Evolutionary conservation across 2,797 vertebrate species (phyloP), one percentile per base, ranked within the genome.

Genomic region (Anguilla pacifica): DNA sequence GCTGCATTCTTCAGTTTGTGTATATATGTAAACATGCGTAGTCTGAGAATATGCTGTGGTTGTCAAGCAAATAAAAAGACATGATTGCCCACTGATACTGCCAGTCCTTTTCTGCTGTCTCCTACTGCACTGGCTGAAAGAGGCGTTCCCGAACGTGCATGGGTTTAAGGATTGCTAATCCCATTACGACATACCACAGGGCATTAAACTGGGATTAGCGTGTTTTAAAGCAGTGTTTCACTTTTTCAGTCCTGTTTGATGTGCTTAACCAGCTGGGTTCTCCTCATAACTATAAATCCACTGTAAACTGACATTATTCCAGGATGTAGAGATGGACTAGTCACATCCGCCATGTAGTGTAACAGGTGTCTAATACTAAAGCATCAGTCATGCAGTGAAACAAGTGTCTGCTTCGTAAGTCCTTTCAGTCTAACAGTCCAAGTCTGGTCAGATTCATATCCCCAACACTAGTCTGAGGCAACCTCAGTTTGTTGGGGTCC

Each of bases 121-220:
- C 1, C 43, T 43, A 81, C 43, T 25, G 39, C 22, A 11, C 39
- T 43, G 15, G 17, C 19, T 19, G 77, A 7, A n/a, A 49, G 43
- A 51, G 46, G 25, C 39, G 22, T 82, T 13, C 43, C 46, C 22
- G 11, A n/a, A 49, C 46, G 79, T 51, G 46, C 70, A 22, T 9
- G 19, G 43, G 9, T 1, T 82, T 82, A 46, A 81, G 77, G 2
- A 49, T 49, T 25, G 77, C 77, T 81, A 81, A 82, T 82, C 43
- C 19, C 17, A 49, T 82, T 82, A 51, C n/a, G 79, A 51, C 79
- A 82, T 82, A n/a, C 22, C 46, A 22, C 43, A 82, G 19, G 79
- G n/a, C 28, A 31, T 84, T 57, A 55, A 59, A 84, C 81, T 31
- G n/a, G 51, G 83, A 55, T 84, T 83, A 83, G 79, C 13, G 6